These are phyloP conservation scores for Drosophila helvetica DNA, from an alignment of 2,888 invertebrate genomes.

Conservation along the genomic window DNA sequence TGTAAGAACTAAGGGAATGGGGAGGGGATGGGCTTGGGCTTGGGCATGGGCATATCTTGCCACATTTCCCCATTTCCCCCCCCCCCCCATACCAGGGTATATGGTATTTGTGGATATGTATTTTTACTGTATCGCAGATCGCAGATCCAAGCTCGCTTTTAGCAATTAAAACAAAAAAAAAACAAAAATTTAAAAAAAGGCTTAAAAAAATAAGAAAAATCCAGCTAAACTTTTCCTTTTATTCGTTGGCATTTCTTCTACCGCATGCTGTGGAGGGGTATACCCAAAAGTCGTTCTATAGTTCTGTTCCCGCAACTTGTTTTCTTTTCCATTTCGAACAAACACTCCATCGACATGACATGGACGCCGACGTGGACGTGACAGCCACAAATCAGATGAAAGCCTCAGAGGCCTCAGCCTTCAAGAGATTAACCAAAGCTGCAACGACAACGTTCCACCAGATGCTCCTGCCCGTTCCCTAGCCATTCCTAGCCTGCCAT, in stretches of 20 bases:
- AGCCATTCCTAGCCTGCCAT: no score
- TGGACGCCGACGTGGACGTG: background rate
- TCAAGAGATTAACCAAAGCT: constrained; percentile 28
- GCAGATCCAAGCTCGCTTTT: background rate
- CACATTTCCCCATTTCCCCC: constrained; percentile 17
- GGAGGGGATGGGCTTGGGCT: background rate
- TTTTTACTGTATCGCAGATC: no score
- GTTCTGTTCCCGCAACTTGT: background rate
- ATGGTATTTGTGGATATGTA: no score
- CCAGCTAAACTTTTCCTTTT: background rate
- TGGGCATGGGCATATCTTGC: constrained; percentile 17
- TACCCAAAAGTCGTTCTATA: no score
- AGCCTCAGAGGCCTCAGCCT: constrained; percentile 7
- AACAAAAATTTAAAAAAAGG: background rate
- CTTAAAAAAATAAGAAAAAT: no score
- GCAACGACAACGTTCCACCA: constrained; percentile 4
- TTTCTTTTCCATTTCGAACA: constrained; percentile 11
- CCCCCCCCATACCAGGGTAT: no score
- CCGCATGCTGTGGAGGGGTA: no score
- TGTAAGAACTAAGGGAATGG: constrained; percentile 26
- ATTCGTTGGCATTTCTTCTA: no score
- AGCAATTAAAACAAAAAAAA: background rate
- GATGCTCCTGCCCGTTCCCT: background rate
- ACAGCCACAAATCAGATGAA: constrained; percentile 34
- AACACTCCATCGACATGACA: constrained; percentile 27